These are phyloP conservation scores for Coptotermes formosanus DNA, from an alignment of 1,140 invertebrate species.

Conservation along the genomic window DNA sequence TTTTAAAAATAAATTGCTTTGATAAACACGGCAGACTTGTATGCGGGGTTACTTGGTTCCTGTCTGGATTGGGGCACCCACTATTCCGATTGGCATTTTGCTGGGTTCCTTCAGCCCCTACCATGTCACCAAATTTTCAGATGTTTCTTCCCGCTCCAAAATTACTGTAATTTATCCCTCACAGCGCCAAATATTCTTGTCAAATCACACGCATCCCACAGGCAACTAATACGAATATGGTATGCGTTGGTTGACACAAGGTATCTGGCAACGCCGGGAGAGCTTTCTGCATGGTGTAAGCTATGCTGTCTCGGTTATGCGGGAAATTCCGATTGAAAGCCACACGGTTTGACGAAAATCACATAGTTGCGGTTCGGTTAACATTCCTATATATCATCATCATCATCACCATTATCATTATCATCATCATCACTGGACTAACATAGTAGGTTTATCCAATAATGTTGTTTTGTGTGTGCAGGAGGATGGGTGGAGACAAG, in stretches of 20 bases:
- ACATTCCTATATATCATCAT: not conserved
- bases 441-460: constrained; percentile 2
- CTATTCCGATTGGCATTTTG: no score
- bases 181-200: no score
- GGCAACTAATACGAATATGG: not conserved
- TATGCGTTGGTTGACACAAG: not conserved
- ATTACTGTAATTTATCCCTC: not conserved
- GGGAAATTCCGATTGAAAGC: not conserved
- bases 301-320: not conserved
- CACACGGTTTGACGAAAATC: constrained; percentile 5
- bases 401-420: not conserved
- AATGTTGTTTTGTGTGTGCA: constrained; percentile 11
- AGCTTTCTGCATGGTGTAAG: not conserved
- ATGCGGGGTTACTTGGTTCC: no score
- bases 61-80: no score
- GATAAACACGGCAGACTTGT: no score
- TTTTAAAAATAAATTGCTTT: no score
- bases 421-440: not conserved
- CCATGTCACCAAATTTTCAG: no score
- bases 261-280: not conserved
- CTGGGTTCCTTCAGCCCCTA: no score
- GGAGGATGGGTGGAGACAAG: not conserved
- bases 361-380: not conserved
- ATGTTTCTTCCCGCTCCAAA: not conserved
- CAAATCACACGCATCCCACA: not conserved